Evolutionary conservation across 2,888 invertebrate species (phyloP).

Genomic region (Stomorhina lunata): DNA sequence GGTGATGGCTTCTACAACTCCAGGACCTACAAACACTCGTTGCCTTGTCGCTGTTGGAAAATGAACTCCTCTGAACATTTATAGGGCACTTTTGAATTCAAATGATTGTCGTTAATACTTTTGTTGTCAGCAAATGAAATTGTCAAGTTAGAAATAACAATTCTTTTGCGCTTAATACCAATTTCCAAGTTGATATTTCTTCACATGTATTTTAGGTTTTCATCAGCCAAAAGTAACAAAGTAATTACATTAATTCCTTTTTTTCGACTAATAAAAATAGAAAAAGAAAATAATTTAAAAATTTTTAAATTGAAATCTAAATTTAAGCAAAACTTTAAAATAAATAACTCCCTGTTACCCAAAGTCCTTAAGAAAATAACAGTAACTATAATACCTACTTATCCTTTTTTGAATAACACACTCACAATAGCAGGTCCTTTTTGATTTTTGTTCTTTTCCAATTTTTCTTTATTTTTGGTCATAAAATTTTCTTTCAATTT

Average conservation of each 20-base stretch:
- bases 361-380: slow-evolving; percentile 48
- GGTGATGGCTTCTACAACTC: slow-evolving; percentile 47
- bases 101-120: slow-evolving; percentile 65
- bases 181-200: slow-evolving; percentile 43
- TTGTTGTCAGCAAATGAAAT: slow-evolving; percentile 66
- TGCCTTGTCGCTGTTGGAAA: not conserved
- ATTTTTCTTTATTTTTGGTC: not conserved
- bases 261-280: not conserved
- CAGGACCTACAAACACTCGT: not conserved
- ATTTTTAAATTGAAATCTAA: not conserved
- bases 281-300: slow-evolving; percentile 9
- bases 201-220: slow-evolving; percentile 22
- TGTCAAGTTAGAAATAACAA: slow-evolving; percentile 54
- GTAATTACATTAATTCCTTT: slow-evolving; percentile 42
- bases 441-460: not conserved
- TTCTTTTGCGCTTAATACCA: slow-evolving; percentile 43
- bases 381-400: slow-evolving; percentile 43
- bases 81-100: slow-evolving; percentile 55
- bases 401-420: slow-evolving; percentile 27
- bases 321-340: not conserved
- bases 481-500: slow-evolving; percentile 48
- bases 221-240: slow-evolving; percentile 37
- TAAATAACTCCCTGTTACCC: not conserved
- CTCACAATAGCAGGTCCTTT: slow-evolving; percentile 33
- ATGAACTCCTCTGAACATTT: slow-evolving; percentile 43